A percentile compares a stretch with the other conserved stretches of the same genome.
Evolutionary conservation across 2,888 invertebrate genomes (phyloP).

Genomic region (Fragum fragum): DNA sequence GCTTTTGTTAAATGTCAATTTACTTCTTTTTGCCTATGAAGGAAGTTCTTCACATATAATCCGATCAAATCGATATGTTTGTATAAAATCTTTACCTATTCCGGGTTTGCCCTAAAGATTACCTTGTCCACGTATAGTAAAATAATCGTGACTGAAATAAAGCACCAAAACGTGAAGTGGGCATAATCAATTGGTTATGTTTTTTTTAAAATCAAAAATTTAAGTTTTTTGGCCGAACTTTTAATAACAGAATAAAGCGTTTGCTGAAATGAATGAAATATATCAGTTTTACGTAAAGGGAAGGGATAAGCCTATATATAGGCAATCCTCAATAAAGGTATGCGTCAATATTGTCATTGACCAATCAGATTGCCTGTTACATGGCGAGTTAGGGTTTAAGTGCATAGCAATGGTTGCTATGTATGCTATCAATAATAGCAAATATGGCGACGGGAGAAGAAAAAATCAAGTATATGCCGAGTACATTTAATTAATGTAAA

Average conservation of each 20-base stretch:
- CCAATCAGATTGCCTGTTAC: slow-evolving; percentile 55
- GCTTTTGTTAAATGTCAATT: too few species aligned
- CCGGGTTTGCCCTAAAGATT: too few species aligned
- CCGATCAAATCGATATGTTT: slow-evolving; percentile 15
- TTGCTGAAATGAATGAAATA: too few species aligned
- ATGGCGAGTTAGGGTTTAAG: slow-evolving; percentile 18
- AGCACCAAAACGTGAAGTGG: too few species aligned
- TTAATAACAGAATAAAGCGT: too few species aligned
- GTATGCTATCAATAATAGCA: slow-evolving; percentile 61
- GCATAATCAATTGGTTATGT: too few species aligned
- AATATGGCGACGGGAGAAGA: slow-evolving; percentile 57
- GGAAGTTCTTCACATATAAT: too few species aligned
- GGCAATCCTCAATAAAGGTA: slow-evolving; percentile 17
- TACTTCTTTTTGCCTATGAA: too few species aligned
- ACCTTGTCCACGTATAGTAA: too few species aligned
- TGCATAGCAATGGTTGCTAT: slow-evolving; percentile 67
- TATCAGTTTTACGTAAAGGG: not conserved
- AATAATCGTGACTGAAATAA: too few species aligned
- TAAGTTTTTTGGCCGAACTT: too few species aligned
- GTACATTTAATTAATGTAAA: not conserved
- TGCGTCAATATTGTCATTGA: slow-evolving; percentile 41
- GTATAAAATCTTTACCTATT: not conserved
- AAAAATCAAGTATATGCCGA: not conserved
- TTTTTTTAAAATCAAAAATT: too few species aligned
- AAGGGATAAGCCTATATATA: slow-evolving; percentile 21